A percentile compares a stretch with the other conserved stretches of the same genome.
Conservation (phyloP, 2,113 vertebrate genomes). For the Charina bottae region DNA sequence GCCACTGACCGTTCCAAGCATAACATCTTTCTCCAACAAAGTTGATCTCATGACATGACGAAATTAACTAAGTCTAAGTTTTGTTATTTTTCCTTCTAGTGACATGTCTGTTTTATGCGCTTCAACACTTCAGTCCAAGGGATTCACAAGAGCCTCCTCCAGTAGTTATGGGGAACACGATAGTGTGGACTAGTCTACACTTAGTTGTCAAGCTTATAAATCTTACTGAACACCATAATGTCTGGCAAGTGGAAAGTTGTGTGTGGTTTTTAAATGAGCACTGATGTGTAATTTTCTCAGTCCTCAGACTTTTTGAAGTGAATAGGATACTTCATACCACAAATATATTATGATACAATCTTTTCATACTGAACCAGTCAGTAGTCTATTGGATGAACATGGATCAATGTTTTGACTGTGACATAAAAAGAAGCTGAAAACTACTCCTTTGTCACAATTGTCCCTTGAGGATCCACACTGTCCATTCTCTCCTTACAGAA, state of each 20-base stretch:
- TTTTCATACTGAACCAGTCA: not conserved
- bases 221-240: not conserved
- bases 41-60: too few species aligned
- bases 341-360: too few species aligned
- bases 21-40: too few species aligned
- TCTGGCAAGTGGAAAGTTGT: not conserved
- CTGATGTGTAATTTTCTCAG: not conserved
- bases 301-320: not conserved
- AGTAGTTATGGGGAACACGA: too few species aligned
- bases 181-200: too few species aligned
- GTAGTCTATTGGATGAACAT: not conserved
- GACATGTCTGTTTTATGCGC: too few species aligned
- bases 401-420: not conserved
- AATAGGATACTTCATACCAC: not conserved
- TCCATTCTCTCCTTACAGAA: not conserved
- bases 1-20: too few species aligned
- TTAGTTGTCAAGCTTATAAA: too few species aligned
- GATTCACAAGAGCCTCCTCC: too few species aligned
- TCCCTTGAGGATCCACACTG: not conserved
- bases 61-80: too few species aligned
- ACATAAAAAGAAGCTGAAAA: not conserved
- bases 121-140: too few species aligned
- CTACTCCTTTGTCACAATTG: not conserved
- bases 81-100: too few species aligned
- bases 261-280: not conserved